Evolutionary conservation across 2,888 invertebrate species (phyloP), one percentile per base, ranked within the genome.

Genomic region (Achlya flavicornis): DNA sequence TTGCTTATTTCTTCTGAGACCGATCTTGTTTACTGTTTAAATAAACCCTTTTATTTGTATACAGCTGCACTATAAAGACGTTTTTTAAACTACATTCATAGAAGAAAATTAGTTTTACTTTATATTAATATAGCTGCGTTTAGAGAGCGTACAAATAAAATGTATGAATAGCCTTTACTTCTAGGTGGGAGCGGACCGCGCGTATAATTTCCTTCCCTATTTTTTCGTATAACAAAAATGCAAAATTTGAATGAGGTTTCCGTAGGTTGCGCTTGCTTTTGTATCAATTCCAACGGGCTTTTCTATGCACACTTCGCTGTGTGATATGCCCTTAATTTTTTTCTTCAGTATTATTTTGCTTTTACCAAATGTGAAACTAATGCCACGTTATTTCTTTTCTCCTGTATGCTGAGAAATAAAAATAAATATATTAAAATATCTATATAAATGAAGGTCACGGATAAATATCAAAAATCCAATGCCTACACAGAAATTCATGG

Each of bases 211-310:
- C 76, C 72, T 19, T 19, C 53, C 53, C 19, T 53, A 19, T 75
- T 72, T 74, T 72, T 65, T 64, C 61, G 58, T 64, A 78, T 72
- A 77, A 76, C 78, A 74, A 72, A 79, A 78, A 81, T 78, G 77
- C 75, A 75, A 79, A 81, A 79, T 77, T 78, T 76, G 70, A 75
- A 79, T 76, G 71, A 70, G 74, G 73, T 73, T 73, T 53, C 53
- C 10, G 53, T 53, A 53, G 53, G 53, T 74, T 71, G 70, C 70
- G 53, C 53, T 53, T 53, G 70, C 72, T 76, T 43, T 75, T 77
- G 74, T 77, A 70, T 75, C 75, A 76, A 74, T 77, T 76, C 70
- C 60, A 12, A 65, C 61, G 64, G 64, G 61, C 48, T 3, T 53
- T 74, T 71, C 71, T 68, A 65, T 71, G 67, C 62, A 68, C 69